Percentiles rank a stretch among this genome's conserved stretches.
Conservation (phyloP, 2,113 vertebrate genomes). For the Zeus faber region DNA sequence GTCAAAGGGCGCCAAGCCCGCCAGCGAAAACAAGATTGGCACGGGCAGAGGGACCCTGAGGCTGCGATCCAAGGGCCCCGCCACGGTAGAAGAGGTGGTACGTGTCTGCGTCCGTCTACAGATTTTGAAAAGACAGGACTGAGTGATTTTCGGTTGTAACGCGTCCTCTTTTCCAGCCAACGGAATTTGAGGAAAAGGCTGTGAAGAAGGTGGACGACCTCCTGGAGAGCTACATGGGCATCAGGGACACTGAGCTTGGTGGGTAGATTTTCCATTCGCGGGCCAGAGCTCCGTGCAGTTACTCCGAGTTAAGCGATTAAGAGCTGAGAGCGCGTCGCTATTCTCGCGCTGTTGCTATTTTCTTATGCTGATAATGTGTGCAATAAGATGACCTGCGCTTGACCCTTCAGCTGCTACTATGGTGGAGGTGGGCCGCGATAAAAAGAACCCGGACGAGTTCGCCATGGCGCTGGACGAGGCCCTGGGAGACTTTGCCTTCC, state of each 20-base stretch:
- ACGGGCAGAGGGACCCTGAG: constrained; percentile 85
- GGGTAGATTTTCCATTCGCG: constrained; percentile 43
- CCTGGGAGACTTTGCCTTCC: constrained; percentile 95
- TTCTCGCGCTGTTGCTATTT: not conserved
- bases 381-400: not conserved
- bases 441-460: constrained; percentile 92
- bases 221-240: constrained; percentile 97
- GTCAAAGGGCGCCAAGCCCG: constrained; percentile 74
- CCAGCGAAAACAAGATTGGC: constrained; percentile 73
- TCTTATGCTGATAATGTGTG: not conserved
- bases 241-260: constrained; percentile 93
- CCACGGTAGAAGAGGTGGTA: constrained; percentile 89
- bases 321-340: not conserved
- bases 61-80: constrained; percentile 87
- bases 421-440: constrained; percentile 93
- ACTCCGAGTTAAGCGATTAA: too few species aligned
- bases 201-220: constrained; percentile 91
- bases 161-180: constrained; percentile 75
- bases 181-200: constrained; percentile 88
- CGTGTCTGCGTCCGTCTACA: constrained; percentile 6
- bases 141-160: not conserved
- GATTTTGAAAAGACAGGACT: not conserved
- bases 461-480: constrained; percentile 88
- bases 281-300: not conserved
- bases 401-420: constrained; percentile 85